These are phyloP conservation scores for Physella acuta DNA, from an alignment of 1,140 invertebrate genomes.

Conservation along the genomic window DNA sequence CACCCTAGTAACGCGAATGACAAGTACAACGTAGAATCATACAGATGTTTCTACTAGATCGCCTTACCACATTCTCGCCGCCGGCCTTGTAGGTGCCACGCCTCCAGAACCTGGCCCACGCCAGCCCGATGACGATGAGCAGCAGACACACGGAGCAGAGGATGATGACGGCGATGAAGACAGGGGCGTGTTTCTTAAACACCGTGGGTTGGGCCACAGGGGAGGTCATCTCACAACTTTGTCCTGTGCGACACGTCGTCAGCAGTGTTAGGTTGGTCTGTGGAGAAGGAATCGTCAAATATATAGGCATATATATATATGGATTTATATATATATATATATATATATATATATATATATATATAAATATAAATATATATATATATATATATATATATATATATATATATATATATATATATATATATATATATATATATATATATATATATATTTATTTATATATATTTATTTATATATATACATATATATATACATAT, in stretches of 20 bases:
- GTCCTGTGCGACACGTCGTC: background rate
- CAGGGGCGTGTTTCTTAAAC: constrained; percentile 16
- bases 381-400: constrained; percentile 1
- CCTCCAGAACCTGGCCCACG: background rate
- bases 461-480: background rate
- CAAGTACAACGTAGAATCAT: background rate
- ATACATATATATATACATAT: background rate
- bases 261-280: background rate
- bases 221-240: background rate
- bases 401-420: constrained; percentile 1
- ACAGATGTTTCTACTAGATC: background rate
- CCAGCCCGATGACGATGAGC: background rate
- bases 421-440: background rate
- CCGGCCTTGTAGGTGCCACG: background rate
- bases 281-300: background rate
- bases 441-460: background rate
- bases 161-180: background rate
- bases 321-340: background rate
- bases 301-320: background rate
- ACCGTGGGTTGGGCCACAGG: background rate
- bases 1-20: background rate
- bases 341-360: background rate
- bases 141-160: background rate
- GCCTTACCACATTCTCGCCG: background rate
- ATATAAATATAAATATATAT: background rate